phyloP scores from a whole-genome alignment of 2,113 vertebrate genomes.

The Globicephala melas region DNA sequence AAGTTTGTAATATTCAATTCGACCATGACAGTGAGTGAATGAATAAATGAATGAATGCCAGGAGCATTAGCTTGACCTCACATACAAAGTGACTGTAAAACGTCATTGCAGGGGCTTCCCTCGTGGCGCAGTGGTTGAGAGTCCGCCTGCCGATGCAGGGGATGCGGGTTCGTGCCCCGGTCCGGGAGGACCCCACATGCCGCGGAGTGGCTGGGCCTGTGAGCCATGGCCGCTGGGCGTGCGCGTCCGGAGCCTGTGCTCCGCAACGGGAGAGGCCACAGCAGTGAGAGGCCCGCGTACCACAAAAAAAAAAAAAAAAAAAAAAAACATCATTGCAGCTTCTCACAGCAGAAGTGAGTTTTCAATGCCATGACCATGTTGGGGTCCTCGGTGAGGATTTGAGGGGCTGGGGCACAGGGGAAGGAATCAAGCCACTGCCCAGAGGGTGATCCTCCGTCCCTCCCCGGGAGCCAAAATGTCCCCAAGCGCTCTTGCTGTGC shows the following conservation, averaged over 20 bases:
- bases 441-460: neutral
- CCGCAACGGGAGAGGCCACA: too few species aligned
- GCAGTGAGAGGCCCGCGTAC: too few species aligned
- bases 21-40: fast-evolving
- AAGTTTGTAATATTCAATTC: fast-evolving
- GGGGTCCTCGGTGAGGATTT: neutral
- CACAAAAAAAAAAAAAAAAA: too few species aligned
- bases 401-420: neutral
- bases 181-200: too few species aligned
- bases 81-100: neutral
- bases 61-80: neutral
- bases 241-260: too few species aligned
- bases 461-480: too few species aligned
- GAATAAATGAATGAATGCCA: fast-evolving
- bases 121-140: too few species aligned
- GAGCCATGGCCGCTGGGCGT: too few species aligned
- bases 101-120: neutral
- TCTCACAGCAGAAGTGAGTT: neutral
- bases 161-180: too few species aligned
- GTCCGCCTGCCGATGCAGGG: too few species aligned
- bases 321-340: neutral
- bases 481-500: neutral
- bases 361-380: neutral
- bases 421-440: neutral
- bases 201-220: too few species aligned